Evolutionary conservation across 2,113 vertebrate species (phyloP).

Genomic region (Equus quagga): DNA sequence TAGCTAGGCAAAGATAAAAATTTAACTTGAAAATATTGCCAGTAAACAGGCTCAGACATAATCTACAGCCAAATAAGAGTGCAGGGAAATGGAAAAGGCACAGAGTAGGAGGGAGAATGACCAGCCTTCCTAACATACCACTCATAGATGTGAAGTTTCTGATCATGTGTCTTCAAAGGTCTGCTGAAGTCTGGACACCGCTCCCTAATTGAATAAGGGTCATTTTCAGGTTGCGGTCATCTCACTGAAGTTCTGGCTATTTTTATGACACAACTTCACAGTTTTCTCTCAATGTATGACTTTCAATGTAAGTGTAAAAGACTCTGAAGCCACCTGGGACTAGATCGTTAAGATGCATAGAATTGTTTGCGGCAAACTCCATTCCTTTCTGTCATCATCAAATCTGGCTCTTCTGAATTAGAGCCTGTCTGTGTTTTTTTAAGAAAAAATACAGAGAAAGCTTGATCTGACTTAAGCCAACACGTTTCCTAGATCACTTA

Average conservation of each 20-base stretch:
- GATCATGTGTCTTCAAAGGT: background rate
- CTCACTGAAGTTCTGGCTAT: background rate
- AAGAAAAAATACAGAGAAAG: background rate
- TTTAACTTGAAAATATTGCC: background rate
- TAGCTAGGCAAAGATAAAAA: background rate
- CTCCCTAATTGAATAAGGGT: background rate
- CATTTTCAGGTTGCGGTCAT: background rate
- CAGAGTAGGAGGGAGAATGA: background rate
- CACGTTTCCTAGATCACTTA: background rate
- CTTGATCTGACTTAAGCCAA: background rate
- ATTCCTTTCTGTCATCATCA: background rate
- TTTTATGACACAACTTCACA: background rate
- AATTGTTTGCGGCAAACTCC: background rate
- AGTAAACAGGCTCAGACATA: background rate
- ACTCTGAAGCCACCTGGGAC: background rate
- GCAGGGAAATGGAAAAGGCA: background rate
- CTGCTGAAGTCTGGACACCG: background rate
- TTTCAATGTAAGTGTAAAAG: background rate
- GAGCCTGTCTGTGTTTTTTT: background rate
- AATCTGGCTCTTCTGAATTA: background rate
- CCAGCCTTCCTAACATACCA: background rate
- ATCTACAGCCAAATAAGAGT: background rate
- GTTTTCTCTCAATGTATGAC: background rate
- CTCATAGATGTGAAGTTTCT: background rate
- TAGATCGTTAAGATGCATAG: background rate